These are phyloP conservation scores for Corythaeola cristata DNA, from an alignment of 2,113 vertebrate genomes.

Conservation along the genomic window DNA sequence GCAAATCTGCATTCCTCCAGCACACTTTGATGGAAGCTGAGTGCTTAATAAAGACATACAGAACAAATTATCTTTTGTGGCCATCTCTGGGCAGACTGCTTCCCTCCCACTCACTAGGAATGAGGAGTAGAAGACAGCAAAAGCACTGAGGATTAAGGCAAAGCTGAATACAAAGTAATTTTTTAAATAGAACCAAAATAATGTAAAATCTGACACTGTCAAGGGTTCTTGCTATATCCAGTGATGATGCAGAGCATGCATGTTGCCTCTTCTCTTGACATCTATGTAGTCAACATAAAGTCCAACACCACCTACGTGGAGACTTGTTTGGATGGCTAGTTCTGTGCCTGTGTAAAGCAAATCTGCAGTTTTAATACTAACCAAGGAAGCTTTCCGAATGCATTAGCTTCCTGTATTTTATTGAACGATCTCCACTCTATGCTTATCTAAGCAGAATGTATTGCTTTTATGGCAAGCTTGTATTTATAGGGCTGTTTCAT, in stretches of 20 bases:
- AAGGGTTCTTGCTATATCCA: background rate
- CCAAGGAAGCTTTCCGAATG: fast-evolving
- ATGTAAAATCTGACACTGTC: background rate
- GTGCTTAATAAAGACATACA: background rate
- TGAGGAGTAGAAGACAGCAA: background rate
- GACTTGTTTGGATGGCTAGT: background rate
- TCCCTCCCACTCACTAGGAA: background rate
- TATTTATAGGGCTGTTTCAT: background rate
- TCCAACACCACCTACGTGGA: background rate
- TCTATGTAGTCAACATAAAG: background rate
- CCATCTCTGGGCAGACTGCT: background rate
- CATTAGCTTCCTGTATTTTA: background rate
- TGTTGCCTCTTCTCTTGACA: background rate
- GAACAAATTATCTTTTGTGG: background rate
- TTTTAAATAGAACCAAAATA: background rate
- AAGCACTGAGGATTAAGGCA: background rate
- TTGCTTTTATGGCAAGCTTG: background rate
- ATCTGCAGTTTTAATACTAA: background rate
- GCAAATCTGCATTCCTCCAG: background rate
- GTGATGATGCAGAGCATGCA: background rate
- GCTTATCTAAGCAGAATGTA: background rate
- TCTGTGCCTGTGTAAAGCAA: background rate
- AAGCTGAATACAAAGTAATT: background rate
- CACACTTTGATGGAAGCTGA: background rate
- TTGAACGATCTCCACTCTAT: background rate